Evolutionary conservation across 2,888 invertebrate species (phyloP), one percentile per base, ranked within the genome.

Genomic region (Seira sanloemensis): DNA sequence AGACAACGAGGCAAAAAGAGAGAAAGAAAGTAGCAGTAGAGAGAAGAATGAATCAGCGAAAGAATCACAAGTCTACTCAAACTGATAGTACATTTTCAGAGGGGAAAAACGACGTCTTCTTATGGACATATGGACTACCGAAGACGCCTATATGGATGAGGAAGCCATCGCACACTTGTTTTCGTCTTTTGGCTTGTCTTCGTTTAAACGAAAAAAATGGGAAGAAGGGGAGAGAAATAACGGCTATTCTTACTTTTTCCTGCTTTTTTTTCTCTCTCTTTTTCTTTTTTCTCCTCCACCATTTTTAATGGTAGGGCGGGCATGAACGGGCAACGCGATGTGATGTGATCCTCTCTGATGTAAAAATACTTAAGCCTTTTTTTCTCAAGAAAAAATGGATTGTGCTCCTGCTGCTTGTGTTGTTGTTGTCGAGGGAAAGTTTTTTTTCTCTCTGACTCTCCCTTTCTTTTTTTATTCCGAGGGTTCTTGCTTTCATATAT

Each of bases 191-290:
- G 24, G 16, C 50, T n/a, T 50, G 50, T 7, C 50, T 50, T 7
- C 37, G 37, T 37, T 12, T 37, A 50, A 12, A 16, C 12, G 54
- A 46, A 37, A 72, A 54, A 72, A 37, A n/a, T 27, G 23, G 2
- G 5, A 54, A n/a, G 54, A 72, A 54, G 72, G n/a, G 23, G 50
- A 37, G 37, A 46, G 46, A 50, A 54, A 72, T 54, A 46, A 46
- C 12, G 72, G 50, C 72, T 72, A 54, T 72, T 54, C 72, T 68
- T n/a, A 37, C 54, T 54, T 54, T 50, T 19, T 72, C 72, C 21
- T 65, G 18, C 65, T 23, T 24, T 65, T 12, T 50, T 19, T 65
- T n/a, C 62, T 62, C 62, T 62, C 62, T 62, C 62, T 62, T 19
- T 18, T 24, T 65, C 65, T 65, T 65, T 1, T 24, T 65, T 18